Conservation (phyloP, 2,113 vertebrate species). For the Alouatta palliata region DNA sequence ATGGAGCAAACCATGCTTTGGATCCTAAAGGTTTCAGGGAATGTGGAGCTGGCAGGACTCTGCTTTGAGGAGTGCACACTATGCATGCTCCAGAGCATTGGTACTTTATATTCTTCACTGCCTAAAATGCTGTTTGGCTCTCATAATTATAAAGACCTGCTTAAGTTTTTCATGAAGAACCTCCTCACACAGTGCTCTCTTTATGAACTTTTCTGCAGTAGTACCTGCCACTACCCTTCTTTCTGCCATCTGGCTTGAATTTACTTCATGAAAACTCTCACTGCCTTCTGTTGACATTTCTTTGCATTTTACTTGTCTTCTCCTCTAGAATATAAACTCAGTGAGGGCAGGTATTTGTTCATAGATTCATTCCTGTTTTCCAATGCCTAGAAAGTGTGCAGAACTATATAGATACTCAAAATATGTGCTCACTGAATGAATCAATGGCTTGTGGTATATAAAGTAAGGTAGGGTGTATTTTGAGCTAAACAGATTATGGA, state of each 20-base stretch:
- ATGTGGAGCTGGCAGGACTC: background rate
- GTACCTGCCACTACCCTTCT: background rate
- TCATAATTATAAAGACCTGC: background rate
- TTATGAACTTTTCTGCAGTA: background rate
- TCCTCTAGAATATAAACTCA: background rate
- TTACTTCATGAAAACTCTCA: background rate
- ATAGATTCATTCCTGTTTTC: background rate
- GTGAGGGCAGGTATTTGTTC: background rate
- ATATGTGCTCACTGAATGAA: background rate
- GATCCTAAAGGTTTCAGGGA: background rate
- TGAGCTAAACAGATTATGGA: background rate
- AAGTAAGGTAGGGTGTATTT: background rate
- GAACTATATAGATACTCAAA: background rate
- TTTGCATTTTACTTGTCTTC: background rate
- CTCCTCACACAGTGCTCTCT: background rate
- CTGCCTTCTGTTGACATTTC: background rate
- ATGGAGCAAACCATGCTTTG: conserved; percentile 30
- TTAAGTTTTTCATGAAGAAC: background rate
- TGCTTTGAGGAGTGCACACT: background rate
- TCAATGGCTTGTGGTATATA: background rate
- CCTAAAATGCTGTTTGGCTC: background rate
- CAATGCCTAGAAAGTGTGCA: background rate
- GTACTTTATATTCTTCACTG: background rate
- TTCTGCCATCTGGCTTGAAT: background rate
- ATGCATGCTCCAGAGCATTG: background rate